Evolutionary conservation across 2,797 vertebrate species (phyloP).

Genomic region (Paedocypris micromegethes): DNA sequence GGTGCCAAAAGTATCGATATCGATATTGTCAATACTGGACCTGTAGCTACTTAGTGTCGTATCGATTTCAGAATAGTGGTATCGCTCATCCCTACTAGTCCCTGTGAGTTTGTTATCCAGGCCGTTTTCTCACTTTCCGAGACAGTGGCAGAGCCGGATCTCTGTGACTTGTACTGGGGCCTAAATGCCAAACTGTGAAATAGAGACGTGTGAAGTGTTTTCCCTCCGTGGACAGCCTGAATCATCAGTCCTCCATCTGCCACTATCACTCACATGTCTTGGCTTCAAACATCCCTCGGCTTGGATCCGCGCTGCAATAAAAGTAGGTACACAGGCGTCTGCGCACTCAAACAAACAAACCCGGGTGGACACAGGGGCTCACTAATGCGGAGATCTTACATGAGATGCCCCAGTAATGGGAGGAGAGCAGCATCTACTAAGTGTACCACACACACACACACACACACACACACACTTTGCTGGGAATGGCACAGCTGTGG

Average conservation of each 20-base stretch:
- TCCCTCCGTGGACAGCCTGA: slow-evolving; percentile 28
- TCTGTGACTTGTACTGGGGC: slow-evolving; percentile 12
- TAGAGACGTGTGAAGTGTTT: slow-evolving; percentile 34
- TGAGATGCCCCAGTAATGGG: slow-evolving; percentile 40
- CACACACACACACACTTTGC: slow-evolving; percentile 25
- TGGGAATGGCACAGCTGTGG: slow-evolving; percentile 37
- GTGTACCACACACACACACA: slow-evolving; percentile 21
- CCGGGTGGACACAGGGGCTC: slow-evolving; percentile 11
- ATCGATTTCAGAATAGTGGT: neutral
- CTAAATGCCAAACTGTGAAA: slow-evolving; percentile 32
- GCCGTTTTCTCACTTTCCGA: slow-evolving; percentile 14
- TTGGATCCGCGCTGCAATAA: slow-evolving; percentile 31
- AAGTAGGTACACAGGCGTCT: neutral
- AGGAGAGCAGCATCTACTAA: slow-evolving; percentile 35
- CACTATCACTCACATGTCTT: slow-evolving; percentile 33
- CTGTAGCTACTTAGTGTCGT: too few species aligned
- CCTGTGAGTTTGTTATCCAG: slow-evolving; percentile 7
- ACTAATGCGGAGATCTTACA: slow-evolving; percentile 34
- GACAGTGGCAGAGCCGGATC: neutral
- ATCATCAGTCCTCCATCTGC: slow-evolving; percentile 34
- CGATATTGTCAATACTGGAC: too few species aligned
- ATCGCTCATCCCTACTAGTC: slow-evolving; percentile 19
- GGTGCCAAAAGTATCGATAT: too few species aligned
- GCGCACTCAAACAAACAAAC: slow-evolving; percentile 1
- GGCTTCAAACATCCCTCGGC: slow-evolving; percentile 35